Percentiles rank a stretch among this genome's conserved stretches.
Conservation (phyloP, 1,140 invertebrate genomes). For the Plectus sambesii region DNA sequence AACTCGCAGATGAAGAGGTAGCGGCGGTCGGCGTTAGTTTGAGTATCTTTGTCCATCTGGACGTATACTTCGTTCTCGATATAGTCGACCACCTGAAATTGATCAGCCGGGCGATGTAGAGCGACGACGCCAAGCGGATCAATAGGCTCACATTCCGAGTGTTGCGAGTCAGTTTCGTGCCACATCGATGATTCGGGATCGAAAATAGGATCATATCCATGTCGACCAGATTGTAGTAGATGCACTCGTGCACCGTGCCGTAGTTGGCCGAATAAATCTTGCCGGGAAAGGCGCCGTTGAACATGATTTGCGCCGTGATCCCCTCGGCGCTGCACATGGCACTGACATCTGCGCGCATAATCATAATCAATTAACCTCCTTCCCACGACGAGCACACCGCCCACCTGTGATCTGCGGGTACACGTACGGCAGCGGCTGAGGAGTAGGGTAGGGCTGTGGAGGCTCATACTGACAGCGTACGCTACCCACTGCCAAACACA, state of each 20-base stretch:
- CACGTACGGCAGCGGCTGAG: too few species aligned
- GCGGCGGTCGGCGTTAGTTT: conserved; percentile 23
- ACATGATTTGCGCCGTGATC: conserved; percentile 34
- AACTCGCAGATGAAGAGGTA: conserved; percentile 29
- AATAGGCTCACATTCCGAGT: conserved; percentile 32
- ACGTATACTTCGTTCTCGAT: conserved; percentile 31
- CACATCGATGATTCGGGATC: conserved; percentile 34
- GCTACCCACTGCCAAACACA: too few species aligned
- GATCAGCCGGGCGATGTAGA: too few species aligned
- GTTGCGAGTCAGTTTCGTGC: conserved; percentile 33
- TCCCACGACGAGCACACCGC: too few species aligned
- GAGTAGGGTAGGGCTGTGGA: too few species aligned
- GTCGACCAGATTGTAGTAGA: conserved; percentile 37
- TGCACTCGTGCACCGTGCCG: conserved; percentile 33
- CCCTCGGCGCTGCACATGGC: conserved; percentile 38
- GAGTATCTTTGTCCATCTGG: conserved; percentile 28
- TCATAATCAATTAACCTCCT: too few species aligned
- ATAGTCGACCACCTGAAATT: conserved; percentile 27
- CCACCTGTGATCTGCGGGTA: too few species aligned
- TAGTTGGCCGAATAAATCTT: conserved; percentile 38
- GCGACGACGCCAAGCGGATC: too few species aligned
- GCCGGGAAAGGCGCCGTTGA: conserved; percentile 36
- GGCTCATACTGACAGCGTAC: too few species aligned
- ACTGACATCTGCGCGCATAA: conserved; percentile 37
- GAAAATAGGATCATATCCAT: conserved; percentile 35